Conservation (phyloP, 1,140 invertebrate species). For the Fopius arisanus region DNA sequence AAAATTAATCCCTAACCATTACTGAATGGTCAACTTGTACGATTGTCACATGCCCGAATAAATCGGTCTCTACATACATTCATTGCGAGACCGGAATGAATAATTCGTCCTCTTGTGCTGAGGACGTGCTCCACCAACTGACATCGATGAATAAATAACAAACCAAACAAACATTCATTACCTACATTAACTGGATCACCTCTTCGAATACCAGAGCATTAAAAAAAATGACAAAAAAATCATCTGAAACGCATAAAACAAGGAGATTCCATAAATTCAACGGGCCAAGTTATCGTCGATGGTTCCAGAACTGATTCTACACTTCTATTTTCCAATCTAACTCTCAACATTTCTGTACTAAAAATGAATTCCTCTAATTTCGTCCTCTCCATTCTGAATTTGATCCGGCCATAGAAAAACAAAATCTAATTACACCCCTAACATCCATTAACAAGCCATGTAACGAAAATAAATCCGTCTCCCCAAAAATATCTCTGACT, state of each 20-base stretch:
- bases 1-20: slow-evolving; percentile 15
- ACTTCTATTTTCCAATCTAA: neutral
- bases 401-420: no score
- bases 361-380: slow-evolving; percentile 21
- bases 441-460: neutral
- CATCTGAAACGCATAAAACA: neutral
- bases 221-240: neutral
- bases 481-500: slow-evolving; percentile 37
- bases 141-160: neutral
- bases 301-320: neutral
- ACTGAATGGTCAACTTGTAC: slow-evolving; percentile 51
- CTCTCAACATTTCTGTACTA: slow-evolving; percentile 38
- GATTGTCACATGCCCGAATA: slow-evolving; percentile 26
- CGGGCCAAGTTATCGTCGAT: neutral
- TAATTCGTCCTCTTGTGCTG: neutral
- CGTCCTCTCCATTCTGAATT: slow-evolving; percentile 39
- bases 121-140: neutral
- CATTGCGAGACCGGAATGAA: neutral
- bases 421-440: no score
- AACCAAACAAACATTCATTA: neutral
- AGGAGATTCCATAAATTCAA: neutral
- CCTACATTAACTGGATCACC: neutral
- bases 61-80: neutral
- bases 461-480: slow-evolving; percentile 10
- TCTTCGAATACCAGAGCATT: neutral